Base-by-base conservation (phyloP, 2,888 invertebrate species). In the Drosophila longiperda region DNA sequence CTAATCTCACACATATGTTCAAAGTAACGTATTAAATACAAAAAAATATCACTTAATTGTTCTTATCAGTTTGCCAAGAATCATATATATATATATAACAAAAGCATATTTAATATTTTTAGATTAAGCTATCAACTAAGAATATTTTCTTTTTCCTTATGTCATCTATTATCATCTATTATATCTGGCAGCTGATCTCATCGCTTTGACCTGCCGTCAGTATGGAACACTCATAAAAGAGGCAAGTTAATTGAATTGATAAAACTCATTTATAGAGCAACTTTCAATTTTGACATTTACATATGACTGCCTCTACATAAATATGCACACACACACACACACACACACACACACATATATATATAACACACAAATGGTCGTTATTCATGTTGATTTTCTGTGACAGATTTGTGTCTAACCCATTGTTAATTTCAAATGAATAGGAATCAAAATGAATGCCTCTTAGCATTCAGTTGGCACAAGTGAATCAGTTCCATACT, bases 401-500 rank as follows among this genome's bases (percentile, higher is more conserved):
- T 45, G 78, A 20, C 11, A 26, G 74, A 59, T 57, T 66, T 80
- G 75, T 53, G 75, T 38, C 17, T 42, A 71, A 49, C 54, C 67
- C 74, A 67, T 78, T 78, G 78, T 78, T 82, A 78, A 78, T 78
- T 78, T 67, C 78, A 65, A 78, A 67, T 82, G 82, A 78, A 78
- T 82, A 65, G 78, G 34, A 58, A 50, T 71, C 29, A 53, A 48
- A 66, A 40, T 64, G 55, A 71, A 66, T 78, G 40, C 45, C 82
- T 57, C 53, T 79, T 64, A n/a, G 61, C 60, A 75, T 60, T 52
- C 60, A 50, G 49, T 20, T 34, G n/a, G 33, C 62, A 74, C 66
- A 82, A 70, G 79, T 87, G 90, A 83, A 83, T 90, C 83, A 76
- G 77, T 86, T 73, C 73, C 81, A 78, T 89, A 89, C 45, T 23